These are phyloP conservation scores for Venustaconcha ellipsiformis DNA, from an alignment of 1,140 invertebrate genomes.

Conservation along the genomic window DNA sequence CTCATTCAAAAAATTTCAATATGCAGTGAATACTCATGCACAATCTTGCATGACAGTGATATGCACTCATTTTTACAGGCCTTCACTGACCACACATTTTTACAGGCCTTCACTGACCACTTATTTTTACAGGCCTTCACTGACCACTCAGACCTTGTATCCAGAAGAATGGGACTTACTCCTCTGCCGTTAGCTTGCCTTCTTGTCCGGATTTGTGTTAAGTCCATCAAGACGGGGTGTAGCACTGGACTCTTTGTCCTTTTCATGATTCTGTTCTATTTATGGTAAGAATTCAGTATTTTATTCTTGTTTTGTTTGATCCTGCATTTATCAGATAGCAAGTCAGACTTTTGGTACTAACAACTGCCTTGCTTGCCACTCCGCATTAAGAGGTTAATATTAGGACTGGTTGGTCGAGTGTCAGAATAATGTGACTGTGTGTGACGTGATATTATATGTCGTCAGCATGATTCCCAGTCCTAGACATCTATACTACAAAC, in stretches of 20 bases:
- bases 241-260: constrained; percentile 73
- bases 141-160: constrained; percentile 97
- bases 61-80: constrained; percentile 12
- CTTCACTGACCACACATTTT: constrained; percentile 87
- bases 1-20: background rate
- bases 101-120: background rate
- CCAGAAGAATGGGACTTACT: constrained; percentile 97
- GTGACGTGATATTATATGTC: too few species aligned
- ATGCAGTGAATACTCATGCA: background rate
- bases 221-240: constrained; percentile 77
- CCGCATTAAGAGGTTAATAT: too few species aligned
- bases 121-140: constrained; percentile 75
- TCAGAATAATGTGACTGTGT: too few species aligned
- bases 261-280: constrained; percentile 80
- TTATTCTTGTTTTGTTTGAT: background rate
- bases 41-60: background rate
- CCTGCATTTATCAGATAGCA: background rate
- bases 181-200: constrained; percentile 94
- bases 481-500: too few species aligned
- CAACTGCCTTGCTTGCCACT: too few species aligned
- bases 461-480: too few species aligned
- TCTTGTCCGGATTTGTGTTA: constrained; percentile 80
- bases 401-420: too few species aligned
- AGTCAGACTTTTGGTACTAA: background rate
- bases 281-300: constrained; percentile 73